These are phyloP conservation scores for Amphipoea lucens DNA, from an alignment of 2,888 invertebrate genomes.

Conservation along the genomic window DNA sequence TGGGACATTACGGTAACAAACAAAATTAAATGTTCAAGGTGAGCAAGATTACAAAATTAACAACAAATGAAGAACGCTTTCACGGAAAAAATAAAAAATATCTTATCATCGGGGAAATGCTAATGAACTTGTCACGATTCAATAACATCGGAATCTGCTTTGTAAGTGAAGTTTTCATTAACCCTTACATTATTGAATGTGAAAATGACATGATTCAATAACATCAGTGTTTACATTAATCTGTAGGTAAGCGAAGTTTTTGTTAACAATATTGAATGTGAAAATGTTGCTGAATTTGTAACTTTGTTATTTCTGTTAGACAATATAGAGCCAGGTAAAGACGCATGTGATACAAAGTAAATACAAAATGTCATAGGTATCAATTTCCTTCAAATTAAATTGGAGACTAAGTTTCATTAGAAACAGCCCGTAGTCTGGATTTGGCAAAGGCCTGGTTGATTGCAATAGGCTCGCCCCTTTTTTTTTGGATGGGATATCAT, in stretches of 20 bases:
- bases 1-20: slow-evolving; percentile 19
- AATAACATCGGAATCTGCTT: neutral
- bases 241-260: neutral
- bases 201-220: slow-evolving; percentile 18
- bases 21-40: slow-evolving; percentile 31
- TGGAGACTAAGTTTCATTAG: neutral
- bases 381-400: neutral
- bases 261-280: neutral
- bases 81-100: slow-evolving; percentile 14
- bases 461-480: neutral
- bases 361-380: neutral
- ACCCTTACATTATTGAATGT: neutral
- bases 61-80: slow-evolving; percentile 5
- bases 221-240: neutral
- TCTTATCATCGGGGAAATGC: slow-evolving; percentile 18
- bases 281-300: neutral
- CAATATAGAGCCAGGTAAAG: too few relatives aligned
- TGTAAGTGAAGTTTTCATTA: neutral
- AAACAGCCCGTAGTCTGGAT: neutral
- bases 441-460: neutral
- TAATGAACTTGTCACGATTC: slow-evolving; percentile 25
- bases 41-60: slow-evolving; percentile 10
- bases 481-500: too few relatives aligned
- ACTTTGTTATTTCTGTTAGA: neutral
- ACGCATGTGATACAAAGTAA: neutral